Evolutionary conservation across 2,888 invertebrate genomes (phyloP), one percentile per base, ranked within the genome.

Genomic region (Drosophila gaucha): DNA sequence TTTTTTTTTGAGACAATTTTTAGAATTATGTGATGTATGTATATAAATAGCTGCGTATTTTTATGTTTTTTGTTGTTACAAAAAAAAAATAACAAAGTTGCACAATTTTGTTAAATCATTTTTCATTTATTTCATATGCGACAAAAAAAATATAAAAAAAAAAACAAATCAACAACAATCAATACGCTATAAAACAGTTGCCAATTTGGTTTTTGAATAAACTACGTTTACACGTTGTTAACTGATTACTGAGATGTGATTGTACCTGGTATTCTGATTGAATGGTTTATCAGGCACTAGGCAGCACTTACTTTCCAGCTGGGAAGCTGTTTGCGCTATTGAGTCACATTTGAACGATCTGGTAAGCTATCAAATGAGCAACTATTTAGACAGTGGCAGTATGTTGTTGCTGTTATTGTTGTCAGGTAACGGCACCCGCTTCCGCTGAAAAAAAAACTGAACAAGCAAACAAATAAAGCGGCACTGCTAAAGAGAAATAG

Each of bases 381-480:
- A 73, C 77, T 58, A 62, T 76, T 71, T 76, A 65, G 54, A 79
- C 83, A 76, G 79, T 86, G 86, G 83, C 79, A 79, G 54, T 55
- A 79, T 57, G 55, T 58, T 55, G 31, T n/a, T 41, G 30, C 49
- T 57, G 41, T 43, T 63, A 39, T 55, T 70, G 43, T 49, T 39
- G 55, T 56, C 56, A 64, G 47, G 43, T 85, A 79, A 79, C 79
- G 77, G 86, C 80, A 51, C 68, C 44, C 31, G 68, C 69, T 86
- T 86, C 86, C 78, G 84, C 58, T 77, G 63, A 44, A 58, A 69
- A 58, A 56, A 33, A 33, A 22, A 20, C 22, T 33, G 55, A 67
- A 74, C 64, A 65, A 75, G 58, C 50, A 46, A 67, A 50, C 50
- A 52, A 31, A 67, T 47, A 60, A 58, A 28, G 49, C 26, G 22